Base-by-base conservation (phyloP, 1,140 invertebrate genomes). In the Drosophila nebulosa region DNA sequence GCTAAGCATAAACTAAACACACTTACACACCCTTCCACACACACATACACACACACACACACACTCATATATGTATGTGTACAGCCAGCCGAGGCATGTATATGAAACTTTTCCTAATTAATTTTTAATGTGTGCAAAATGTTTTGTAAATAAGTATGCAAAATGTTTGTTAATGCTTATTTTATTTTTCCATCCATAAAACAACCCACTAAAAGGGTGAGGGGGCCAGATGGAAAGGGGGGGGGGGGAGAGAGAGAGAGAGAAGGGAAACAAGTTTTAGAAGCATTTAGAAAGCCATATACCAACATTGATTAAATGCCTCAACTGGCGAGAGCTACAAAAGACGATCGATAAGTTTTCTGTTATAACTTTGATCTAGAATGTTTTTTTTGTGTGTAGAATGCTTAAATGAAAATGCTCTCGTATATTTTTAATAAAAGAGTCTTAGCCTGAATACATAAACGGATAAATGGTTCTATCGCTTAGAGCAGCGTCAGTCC, bases 91-190 rank as follows among this genome's bases (percentile, higher is more conserved):
- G 9, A 32, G 10, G 30, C n/a, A 39, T 32, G 30, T 21, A 39
- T 35, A 76, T 22, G 60, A 74, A 88, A 86, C 70, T 88, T 86
- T 88, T 78, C 72, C 66, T 86, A 86, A 86, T 86, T 86, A 88
- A 86, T 86, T 86, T 86, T 86, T 86, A 86, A 86, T 86, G 81
- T 81, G 69, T 72, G 78, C 70, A 74, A 88, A 86, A 86, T 86
- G 81, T 88, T 81, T 76, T 60, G 22, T 42, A 46, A 39, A 46
- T 46, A 42, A 42, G 7, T 22, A 64, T 75, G 67, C 64, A 88
- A 75, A 74, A 62, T 72, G 67, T 67, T 75, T 63, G 50, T 36
- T 27, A 46, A 55, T 58, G 21, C 30, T 68, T 58, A 46, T 62
- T 51, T 55, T 55, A 62, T 69, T 69, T 61, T 50, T 10, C 39